phyloP scores from a whole-genome alignment of 1,140 invertebrate species.

The Microvelia longipes region DNA sequence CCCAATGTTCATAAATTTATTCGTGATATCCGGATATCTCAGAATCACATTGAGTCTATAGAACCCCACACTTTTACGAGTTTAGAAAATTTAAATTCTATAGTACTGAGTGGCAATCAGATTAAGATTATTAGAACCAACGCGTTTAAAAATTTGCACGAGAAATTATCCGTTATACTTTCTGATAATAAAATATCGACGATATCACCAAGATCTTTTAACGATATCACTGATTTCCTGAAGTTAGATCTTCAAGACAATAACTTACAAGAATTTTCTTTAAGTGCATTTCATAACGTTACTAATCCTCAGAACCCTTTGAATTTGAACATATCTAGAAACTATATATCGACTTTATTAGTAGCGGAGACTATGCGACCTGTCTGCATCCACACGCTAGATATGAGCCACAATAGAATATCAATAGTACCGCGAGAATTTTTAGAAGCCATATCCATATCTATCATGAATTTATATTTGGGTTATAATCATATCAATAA shows the following conservation, averaged over 20 bases:
- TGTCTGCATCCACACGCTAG: constrained; percentile 45
- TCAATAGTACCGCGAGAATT: constrained; percentile 44
- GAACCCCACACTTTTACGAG: constrained; percentile 44
- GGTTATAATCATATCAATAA: constrained; percentile 55
- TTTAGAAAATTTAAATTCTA: constrained; percentile 46
- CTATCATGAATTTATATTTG: constrained; percentile 46
- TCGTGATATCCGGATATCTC: constrained; percentile 56
- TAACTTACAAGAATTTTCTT: constrained; percentile 44
- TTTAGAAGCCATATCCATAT: constrained; percentile 41
- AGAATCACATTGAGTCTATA: constrained; percentile 49
- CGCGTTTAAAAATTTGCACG: constrained; percentile 47
- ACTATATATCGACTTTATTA: constrained; percentile 43
- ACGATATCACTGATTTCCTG: constrained; percentile 46
- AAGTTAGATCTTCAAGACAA: constrained; percentile 58
- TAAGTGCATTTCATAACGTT: constrained; percentile 48
- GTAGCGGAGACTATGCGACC: constrained; percentile 34
- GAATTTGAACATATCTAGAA: constrained; percentile 49
- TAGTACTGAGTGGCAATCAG: constrained; percentile 54
- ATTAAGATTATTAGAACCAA: constrained; percentile 39
- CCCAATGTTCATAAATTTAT: constrained; percentile 52
- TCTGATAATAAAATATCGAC: constrained; percentile 46
- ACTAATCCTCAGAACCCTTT: constrained; percentile 42
- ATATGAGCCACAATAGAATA: constrained; percentile 52
- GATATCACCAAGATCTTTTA: constrained; percentile 45
- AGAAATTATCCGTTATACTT: constrained; percentile 50